Evolutionary conservation across 1,140 invertebrate species (phyloP).

Genomic region (Cydia splendana): DNA sequence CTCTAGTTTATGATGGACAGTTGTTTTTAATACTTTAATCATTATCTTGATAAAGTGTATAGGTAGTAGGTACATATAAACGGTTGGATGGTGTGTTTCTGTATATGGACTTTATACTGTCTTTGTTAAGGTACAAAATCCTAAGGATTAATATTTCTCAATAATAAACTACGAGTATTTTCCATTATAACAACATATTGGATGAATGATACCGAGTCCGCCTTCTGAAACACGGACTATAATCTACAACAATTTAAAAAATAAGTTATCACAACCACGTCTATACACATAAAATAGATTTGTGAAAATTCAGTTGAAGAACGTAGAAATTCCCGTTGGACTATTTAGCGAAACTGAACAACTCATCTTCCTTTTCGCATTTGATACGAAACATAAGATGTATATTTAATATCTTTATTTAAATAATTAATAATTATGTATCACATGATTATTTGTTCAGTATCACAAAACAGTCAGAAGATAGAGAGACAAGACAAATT

Average conservation of each 20-base stretch:
- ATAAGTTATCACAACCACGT: constrained; percentile 73
- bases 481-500: constrained; percentile 33
- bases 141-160: background rate
- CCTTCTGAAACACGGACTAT: constrained; percentile 61
- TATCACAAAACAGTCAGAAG: background rate
- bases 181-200: constrained; percentile 33
- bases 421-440: background rate
- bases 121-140: background rate
- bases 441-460: background rate
- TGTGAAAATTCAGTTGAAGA: constrained; percentile 39
- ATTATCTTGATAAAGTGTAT: too few species aligned
- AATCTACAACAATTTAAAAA: constrained; percentile 65
- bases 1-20: too few species aligned
- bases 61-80: too few species aligned
- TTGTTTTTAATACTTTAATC: too few species aligned
- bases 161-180: too few species aligned
- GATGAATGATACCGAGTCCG: constrained; percentile 50
- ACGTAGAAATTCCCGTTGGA: constrained; percentile 6
- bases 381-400: too few species aligned
- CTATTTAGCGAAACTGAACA: background rate
- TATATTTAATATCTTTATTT: too few species aligned
- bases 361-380: background rate
- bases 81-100: background rate
- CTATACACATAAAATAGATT: constrained; percentile 61
- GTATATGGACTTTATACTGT: background rate